These are phyloP conservation scores for Acridotheres tristis DNA, from an alignment of 2,797 vertebrate genomes.

Conservation along the genomic window DNA sequence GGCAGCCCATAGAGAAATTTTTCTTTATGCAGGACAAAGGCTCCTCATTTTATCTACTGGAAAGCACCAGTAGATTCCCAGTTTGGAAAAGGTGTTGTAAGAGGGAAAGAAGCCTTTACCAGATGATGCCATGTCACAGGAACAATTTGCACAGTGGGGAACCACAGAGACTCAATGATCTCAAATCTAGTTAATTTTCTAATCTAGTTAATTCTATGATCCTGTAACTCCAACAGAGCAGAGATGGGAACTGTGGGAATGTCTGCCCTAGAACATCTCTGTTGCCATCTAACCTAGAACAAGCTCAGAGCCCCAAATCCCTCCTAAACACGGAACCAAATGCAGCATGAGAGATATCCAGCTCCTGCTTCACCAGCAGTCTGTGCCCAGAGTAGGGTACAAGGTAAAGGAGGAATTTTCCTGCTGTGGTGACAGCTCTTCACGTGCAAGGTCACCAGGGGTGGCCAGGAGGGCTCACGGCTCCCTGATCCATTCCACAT, in stretches of 20 bases:
- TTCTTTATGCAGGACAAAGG: not conserved
- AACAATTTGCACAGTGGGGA: not conserved
- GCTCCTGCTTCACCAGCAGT: not conserved
- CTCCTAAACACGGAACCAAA: not conserved
- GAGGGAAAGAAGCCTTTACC: not conserved
- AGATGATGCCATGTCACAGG: not conserved
- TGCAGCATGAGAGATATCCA: not conserved
- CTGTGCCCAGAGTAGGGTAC: rapidly evolving
- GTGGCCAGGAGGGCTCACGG: rapidly evolving
- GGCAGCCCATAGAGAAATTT: not conserved
- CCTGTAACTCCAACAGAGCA: not conserved
- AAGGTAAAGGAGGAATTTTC: not conserved
- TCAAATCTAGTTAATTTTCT: not conserved
- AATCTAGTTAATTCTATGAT: not conserved
- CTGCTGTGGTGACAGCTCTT: not conserved
- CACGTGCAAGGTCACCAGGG: not conserved
- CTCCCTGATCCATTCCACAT: rapidly evolving
- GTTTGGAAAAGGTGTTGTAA: not conserved
- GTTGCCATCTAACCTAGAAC: not conserved
- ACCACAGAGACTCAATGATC: not conserved
- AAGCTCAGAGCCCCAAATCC: not conserved
- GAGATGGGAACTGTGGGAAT: not conserved
- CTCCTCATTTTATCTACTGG: not conserved
- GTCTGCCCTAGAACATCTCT: rapidly evolving
- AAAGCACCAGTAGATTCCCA: not conserved